phyloP scores from a whole-genome alignment of 1,140 invertebrate genomes.

The Euwallacea fornicatus region DNA sequence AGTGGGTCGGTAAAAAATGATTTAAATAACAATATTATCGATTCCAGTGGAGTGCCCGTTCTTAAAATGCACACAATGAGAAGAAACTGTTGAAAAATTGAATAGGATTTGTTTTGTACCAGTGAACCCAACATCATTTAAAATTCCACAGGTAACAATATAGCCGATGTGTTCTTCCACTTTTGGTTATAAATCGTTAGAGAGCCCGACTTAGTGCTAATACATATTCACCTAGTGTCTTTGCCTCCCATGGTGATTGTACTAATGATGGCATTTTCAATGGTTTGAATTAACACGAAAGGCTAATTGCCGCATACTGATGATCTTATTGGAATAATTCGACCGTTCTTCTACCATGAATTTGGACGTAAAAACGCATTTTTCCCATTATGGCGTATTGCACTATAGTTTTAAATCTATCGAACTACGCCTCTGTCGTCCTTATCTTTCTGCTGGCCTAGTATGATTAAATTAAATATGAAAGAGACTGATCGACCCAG shows the following conservation, averaged over 20 bases:
- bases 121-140: too few species aligned
- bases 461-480: constrained; percentile 20
- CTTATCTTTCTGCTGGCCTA: constrained; percentile 11
- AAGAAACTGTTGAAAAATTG: background rate
- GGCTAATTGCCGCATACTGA: constrained; percentile 4
- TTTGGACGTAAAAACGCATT: too few species aligned
- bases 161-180: too few species aligned
- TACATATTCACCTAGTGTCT: background rate
- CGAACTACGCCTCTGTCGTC: constrained; percentile 13
- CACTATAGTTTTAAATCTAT: too few species aligned
- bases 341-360: too few species aligned
- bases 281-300: constrained; percentile 15
- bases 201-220: too few species aligned
- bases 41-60: constrained; percentile 7
- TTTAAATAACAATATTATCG: constrained; percentile 15
- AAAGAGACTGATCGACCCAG: constrained; percentile 23
- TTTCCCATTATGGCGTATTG: too few species aligned
- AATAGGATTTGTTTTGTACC: background rate
- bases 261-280: constrained; percentile 4
- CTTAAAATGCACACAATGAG: background rate
- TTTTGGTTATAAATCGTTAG: too few species aligned
- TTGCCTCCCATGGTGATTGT: constrained; percentile 7
- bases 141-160: too few species aligned
- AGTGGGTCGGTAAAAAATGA: constrained; percentile 30
- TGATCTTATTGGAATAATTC: too few species aligned